Evolutionary conservation across 1,140 invertebrate genomes (phyloP), one percentile per base, ranked within the genome.

Genomic region (Nephila pilipes): DNA sequence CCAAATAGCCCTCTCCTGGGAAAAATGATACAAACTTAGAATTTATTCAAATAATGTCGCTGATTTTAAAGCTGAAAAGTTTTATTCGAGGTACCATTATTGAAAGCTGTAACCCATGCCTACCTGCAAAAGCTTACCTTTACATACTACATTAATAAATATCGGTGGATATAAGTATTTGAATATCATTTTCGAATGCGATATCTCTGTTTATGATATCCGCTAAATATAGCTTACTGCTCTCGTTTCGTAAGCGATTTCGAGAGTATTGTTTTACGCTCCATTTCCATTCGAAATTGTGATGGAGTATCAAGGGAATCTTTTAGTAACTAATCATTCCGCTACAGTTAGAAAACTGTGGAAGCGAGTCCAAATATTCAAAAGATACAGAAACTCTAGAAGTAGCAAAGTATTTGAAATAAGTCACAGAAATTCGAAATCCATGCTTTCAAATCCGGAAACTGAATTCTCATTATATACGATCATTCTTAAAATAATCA

Each of bases 81-180:
- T 32, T 36, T 32, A 29, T 25, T 75, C 29, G 12, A 75, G 18
- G 32, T 10, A 32, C 25, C 25, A 16, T 32, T 75, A 65, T 29
- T 36, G 65, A 36, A 16, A 75, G 10, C 18, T 32, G 29, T 29
- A 20, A 4, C 29, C 25, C 14, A 29, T 25, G 5, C 18, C 25
- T 2, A n/a, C 8, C 22, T 12, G 63, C 2, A 65, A 25, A 65
- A 65, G 22, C 63, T 4, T 25, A 65, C 8, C n/a, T 65, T 12
- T 65, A 10, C 38, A 46, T 65, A 65, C 25, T 65, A n/a, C 63
- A 65, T 65, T 65, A 29, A 65, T 65, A 65, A 65, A 65, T 75
- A 20, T 60, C 58, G 16, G 14, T 14, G 14, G 2, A 58, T 58
- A 58, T 58, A 18, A 60, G 20, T 60, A 60, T 46, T 10, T 46